These are phyloP conservation scores for Trinorchestia longiramus DNA, from an alignment of 1,140 invertebrate species.

Conservation along the genomic window DNA sequence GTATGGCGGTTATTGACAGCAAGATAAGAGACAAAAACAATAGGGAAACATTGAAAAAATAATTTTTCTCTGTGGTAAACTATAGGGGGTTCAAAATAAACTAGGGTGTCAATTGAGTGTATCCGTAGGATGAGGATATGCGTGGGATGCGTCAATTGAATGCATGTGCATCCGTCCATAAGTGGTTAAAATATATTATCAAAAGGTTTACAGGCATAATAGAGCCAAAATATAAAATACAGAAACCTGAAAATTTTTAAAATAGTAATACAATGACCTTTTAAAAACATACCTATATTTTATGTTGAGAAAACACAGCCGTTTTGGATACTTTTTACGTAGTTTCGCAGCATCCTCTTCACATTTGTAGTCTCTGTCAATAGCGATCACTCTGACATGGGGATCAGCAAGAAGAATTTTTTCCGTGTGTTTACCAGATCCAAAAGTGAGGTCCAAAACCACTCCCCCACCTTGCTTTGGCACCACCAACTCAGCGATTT, in stretches of 20 bases:
- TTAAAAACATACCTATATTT: constrained; percentile 47
- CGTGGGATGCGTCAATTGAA: too few species aligned
- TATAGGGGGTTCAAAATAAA: too few species aligned
- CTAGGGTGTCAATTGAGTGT: too few species aligned
- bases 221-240: too few species aligned
- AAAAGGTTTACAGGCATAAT: too few species aligned
- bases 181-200: too few species aligned
- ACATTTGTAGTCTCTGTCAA: constrained; percentile 50
- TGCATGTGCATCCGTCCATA: too few species aligned
- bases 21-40: too few species aligned
- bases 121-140: too few species aligned
- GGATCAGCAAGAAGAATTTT: constrained; percentile 36
- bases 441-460: constrained; percentile 54
- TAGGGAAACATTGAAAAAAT: too few species aligned
- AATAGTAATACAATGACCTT: background rate
- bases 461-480: constrained; percentile 47
- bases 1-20: too few species aligned
- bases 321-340: constrained; percentile 5
- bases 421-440: constrained; percentile 56
- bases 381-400: background rate
- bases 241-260: background rate
- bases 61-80: too few species aligned
- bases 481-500: background rate
- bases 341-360: constrained; percentile 26
- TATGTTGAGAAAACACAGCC: constrained; percentile 44